phyloP scores from a whole-genome alignment of 2,888 invertebrate species.

The Acrocyrtus sp. region DNA sequence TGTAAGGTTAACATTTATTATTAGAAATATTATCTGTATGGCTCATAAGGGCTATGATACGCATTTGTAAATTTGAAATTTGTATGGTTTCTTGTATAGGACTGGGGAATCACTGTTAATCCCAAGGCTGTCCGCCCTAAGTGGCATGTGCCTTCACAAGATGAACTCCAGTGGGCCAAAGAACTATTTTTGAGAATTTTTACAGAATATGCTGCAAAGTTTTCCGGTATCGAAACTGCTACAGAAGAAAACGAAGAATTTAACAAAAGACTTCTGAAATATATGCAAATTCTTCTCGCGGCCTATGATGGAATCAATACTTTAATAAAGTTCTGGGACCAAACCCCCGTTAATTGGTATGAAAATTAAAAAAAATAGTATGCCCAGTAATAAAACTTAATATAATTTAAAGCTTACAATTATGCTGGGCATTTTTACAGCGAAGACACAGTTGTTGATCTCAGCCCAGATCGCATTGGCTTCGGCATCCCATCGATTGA shows the following conservation, averaged over 20 bases:
- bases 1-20: neutral
- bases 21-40: neutral
- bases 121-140: conserved; percentile 74
- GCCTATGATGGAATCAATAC: conserved; percentile 74
- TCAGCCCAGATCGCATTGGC: conserved; percentile 66
- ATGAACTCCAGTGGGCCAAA: conserved; percentile 76
- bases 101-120: conserved; percentile 83
- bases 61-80: neutral
- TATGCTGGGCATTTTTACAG: conserved; percentile 67
- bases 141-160: conserved; percentile 81
- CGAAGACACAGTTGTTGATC: conserved; percentile 71
- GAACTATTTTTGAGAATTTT: conserved; percentile 67
- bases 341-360: conserved; percentile 66
- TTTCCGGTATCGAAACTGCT: conserved; percentile 72
- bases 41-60: neutral
- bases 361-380: neutral
- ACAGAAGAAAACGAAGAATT: conserved; percentile 68
- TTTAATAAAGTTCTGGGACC: conserved; percentile 78
- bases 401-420: conserved; percentile 3
- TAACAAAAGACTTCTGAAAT: conserved; percentile 75
- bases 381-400: neutral
- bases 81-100: conserved; percentile 66
- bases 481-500: conserved; percentile 62
- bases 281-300: conserved; percentile 76
- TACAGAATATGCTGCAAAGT: conserved; percentile 68